Base-by-base conservation (phyloP, 2,113 vertebrate species). In the Carollia perspicillata region DNA sequence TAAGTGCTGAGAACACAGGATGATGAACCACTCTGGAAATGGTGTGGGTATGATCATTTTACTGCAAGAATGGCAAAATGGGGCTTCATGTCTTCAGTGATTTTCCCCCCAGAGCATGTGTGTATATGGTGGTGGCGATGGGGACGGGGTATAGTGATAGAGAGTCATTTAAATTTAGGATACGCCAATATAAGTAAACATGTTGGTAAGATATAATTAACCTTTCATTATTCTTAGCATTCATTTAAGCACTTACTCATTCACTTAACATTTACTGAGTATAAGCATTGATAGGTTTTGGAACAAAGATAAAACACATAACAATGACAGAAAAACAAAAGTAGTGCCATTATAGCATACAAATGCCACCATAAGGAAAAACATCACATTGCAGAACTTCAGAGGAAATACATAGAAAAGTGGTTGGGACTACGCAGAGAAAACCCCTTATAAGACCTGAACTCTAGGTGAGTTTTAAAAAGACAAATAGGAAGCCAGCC, bases 321-420 rank as follows among this genome's bases (percentile, higher is more conserved):
- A 72, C 30, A 83, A 66, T 72, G 37, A 83, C 28, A 87, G 74
- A 79, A 90, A 90, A 93, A 72, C 44, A 83, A 78, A 89, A 63
- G 17, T 71, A 68, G 74, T 47, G 44, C 23, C 1, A 68, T 16
- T 74, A 23, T 0, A 40, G 16, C 10, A 42, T 22, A 63, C 53
- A 16, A 58, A 75, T 55, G 51, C 4, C 33, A 0, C 10, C 17
- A 71, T 66, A 8, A 89, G 37, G 13, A 10, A 47, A 68, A 83
- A 68, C 37, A 53, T 79, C 10, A 37, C 14, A 37, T 18, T 58
- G 26, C 28, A 63, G 37, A 33, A 96, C 65, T n/a, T 92, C 55
- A 63, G n/a, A 89, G 22, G 42, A 83, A 68, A 79, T 66, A 28
- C 6, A 80, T 1, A 16, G n/a, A 89, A 81, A 75, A 40, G 28